A percentile compares a stretch with the other conserved stretches of the same genome.
Conservation (phyloP, 2,113 vertebrate genomes). For the Trochalopteron elliotii region DNA sequence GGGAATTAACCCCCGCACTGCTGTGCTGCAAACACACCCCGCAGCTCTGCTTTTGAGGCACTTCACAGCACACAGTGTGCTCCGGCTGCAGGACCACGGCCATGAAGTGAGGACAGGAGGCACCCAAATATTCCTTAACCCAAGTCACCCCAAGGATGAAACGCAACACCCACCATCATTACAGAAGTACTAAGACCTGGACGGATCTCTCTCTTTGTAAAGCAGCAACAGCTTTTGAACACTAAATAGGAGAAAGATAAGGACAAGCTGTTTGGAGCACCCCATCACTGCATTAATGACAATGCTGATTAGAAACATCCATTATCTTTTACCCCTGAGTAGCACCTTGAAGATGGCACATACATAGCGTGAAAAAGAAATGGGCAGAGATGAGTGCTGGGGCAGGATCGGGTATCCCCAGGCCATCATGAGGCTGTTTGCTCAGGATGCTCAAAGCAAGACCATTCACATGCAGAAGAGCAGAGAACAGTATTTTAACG, state of each 20-base stretch:
- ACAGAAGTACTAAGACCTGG: neutral
- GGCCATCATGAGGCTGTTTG: neutral
- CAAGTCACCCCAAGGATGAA: neutral
- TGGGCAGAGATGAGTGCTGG: neutral
- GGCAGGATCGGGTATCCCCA: neutral
- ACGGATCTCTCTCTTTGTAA: neutral
- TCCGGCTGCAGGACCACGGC: neutral
- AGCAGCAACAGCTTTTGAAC: neutral
- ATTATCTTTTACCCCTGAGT: neutral
- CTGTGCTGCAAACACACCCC: neutral
- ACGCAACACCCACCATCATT: neutral
- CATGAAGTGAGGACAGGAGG: too few relatives aligned
- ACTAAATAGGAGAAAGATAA: neutral
- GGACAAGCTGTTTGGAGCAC: neutral
- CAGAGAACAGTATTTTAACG: neutral
- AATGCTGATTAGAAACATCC: neutral
- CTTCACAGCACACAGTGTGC: fast-evolving
- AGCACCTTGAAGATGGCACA: neutral
- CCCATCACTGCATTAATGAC: neutral
- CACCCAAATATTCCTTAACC: neutral
- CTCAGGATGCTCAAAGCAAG: neutral
- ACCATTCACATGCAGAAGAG: neutral
- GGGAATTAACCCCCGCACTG: neutral
- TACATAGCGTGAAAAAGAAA: neutral
- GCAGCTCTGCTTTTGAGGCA: fast-evolving